Base-by-base conservation (phyloP, 2,113 vertebrate genomes). In the Psittacara wagleri region DNA sequence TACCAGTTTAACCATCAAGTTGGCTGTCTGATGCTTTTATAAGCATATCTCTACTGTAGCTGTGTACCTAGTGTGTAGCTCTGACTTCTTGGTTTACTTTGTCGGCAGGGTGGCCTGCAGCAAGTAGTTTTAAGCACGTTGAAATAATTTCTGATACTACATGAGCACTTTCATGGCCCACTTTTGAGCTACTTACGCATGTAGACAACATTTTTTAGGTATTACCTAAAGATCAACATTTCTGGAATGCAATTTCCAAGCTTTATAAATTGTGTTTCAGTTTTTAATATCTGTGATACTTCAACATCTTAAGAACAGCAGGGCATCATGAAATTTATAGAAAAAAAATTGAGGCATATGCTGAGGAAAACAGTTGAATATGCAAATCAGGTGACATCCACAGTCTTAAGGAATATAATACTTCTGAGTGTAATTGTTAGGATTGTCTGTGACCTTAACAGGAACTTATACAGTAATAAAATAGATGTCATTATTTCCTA, bases 401-500 rank as follows among this genome's bases (percentile, higher is more conserved):
- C 13, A 59, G 3, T 77, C 87, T 82, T 74, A 80, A 57, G 59
- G 44, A 62, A 79, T 61, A 31, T 79, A 69, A 37, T 41, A 48
- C 6, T 78, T 92, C 23, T 9, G 8, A 61, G 16, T 33, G 17
- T 66, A 49, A 31, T 61, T 72, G 9, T 76, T 79, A 57, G 17
- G 27, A 29, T 37, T 22, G 4, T 49, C 37, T 84, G 12, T 83
- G 43, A 13, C 28, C 24, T 80, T 94, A 73, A 72, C 27, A 85
- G 63, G 67, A 90, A 81, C 43, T 67, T 78, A 2, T 44, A 37
- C 10, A 78, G 10, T 89, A 72, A 79, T 49, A 43, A 94, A 97
- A 95, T 52, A 83, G 27, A 80, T 94, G 12, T 28, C 39, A 59
- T 83, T 49, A 66, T 94, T 94, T 96, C 79, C 41, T 66, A 84